A percentile compares a stretch with the other conserved stretches of the same genome.
phyloP scores from a whole-genome alignment of 1,140 invertebrate genomes.

The Ips nitidus region DNA sequence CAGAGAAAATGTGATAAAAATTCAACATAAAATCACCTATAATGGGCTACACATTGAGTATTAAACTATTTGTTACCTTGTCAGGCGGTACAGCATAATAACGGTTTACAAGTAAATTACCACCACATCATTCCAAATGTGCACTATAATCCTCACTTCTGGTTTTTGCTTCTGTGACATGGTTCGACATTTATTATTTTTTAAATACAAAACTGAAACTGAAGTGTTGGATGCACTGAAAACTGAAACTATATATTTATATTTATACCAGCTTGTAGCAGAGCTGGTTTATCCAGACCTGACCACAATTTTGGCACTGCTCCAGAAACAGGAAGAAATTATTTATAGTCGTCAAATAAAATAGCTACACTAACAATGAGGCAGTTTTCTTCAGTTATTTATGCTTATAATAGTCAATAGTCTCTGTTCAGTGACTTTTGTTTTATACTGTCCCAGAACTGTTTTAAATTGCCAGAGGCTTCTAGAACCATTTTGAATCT shows the following conservation, averaged over 20 bases:
- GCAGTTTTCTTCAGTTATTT: too few relatives aligned
- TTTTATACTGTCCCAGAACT: too few relatives aligned
- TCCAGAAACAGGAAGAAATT: slow-evolving; percentile 17
- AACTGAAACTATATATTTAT: slow-evolving; percentile 1
- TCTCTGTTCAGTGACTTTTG: too few relatives aligned
- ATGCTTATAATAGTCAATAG: too few relatives aligned
- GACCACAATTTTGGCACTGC: slow-evolving; percentile 13
- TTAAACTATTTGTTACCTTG: slow-evolving; percentile 14
- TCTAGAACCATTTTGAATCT: too few relatives aligned
- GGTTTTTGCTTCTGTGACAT: slow-evolving; percentile 58
- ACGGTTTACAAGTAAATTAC: slow-evolving; percentile 49
- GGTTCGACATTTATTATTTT: background rate
- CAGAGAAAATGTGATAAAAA: too few relatives aligned
- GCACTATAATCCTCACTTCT: slow-evolving; percentile 60
- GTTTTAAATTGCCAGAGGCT: too few relatives aligned
- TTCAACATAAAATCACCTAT: too few relatives aligned
- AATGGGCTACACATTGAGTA: too few relatives aligned
- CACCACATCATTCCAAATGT: slow-evolving; percentile 56
- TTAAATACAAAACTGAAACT: background rate
- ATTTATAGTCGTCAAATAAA: slow-evolving; percentile 17
- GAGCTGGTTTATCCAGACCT: background rate
- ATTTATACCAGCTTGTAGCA: slow-evolving; percentile 1
- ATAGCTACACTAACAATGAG: background rate
- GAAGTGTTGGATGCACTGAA: background rate
- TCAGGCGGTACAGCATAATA: slow-evolving; percentile 23